A percentile compares a stretch with the other conserved stretches of the same genome.
Evolutionary conservation across 1,140 invertebrate genomes (phyloP).

Genomic region (Leptestheria dahalacensis): DNA sequence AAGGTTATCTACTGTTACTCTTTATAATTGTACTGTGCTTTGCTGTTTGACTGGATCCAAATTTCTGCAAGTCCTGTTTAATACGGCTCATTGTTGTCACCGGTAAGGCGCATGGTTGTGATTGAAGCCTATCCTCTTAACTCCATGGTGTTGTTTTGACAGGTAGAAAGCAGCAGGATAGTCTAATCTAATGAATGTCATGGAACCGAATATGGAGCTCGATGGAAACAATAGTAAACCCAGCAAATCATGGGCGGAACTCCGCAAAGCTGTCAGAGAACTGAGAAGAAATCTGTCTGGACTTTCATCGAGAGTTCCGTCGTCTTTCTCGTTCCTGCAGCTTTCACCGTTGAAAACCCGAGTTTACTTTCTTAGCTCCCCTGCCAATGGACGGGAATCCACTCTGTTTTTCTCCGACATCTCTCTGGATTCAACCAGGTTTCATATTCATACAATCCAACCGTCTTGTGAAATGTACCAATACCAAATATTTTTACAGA

Average conservation of each 20-base stretch:
- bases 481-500: slow-evolving; percentile 12
- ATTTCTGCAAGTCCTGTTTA: too few relatives aligned
- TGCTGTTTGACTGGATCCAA: too few relatives aligned
- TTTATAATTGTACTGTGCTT: too few relatives aligned
- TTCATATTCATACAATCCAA: slow-evolving; percentile 7
- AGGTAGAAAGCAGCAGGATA: too few relatives aligned
- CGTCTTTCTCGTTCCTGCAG: slow-evolving; percentile 58
- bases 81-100: too few relatives aligned
- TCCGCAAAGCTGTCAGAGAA: slow-evolving; percentile 62
- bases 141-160: too few relatives aligned
- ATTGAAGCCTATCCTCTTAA: too few relatives aligned
- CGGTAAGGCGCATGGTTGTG: too few relatives aligned
- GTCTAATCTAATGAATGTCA: too few relatives aligned
- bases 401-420: slow-evolving; percentile 75
- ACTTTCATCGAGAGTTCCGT: slow-evolving; percentile 54
- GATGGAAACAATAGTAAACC: too few relatives aligned
- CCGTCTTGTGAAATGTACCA: not conserved
- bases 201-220: too few relatives aligned
- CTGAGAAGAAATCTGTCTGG: slow-evolving; percentile 58
- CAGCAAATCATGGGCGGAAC: slow-evolving; percentile 47
- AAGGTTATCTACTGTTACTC: too few relatives aligned
- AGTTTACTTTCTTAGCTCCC: slow-evolving; percentile 77
- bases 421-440: slow-evolving; percentile 29
- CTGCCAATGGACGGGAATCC: slow-evolving; percentile 68
- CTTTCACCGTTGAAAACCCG: slow-evolving; percentile 52